Evolutionary conservation across 2,888 invertebrate genomes (phyloP).

Genomic region (Trisateles emortualis): DNA sequence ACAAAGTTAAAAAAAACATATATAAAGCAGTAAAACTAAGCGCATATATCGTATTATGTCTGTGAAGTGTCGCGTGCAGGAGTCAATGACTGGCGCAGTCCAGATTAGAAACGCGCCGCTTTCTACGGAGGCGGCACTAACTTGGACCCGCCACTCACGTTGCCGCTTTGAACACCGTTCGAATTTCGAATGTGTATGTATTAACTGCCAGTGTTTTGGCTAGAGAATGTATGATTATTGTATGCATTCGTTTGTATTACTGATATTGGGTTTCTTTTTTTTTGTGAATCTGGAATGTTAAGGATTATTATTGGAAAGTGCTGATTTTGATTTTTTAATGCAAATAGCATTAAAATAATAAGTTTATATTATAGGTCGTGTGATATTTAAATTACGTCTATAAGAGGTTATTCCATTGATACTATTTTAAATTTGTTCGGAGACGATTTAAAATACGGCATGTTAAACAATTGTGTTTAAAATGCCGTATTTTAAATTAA

Average conservation of each 20-base stretch:
- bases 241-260: too few species aligned
- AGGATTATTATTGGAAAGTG: too few species aligned
- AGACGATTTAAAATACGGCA: too few species aligned
- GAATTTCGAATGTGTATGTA: constrained; percentile 28
- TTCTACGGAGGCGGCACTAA: constrained; percentile 79
- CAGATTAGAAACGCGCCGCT: constrained; percentile 85
- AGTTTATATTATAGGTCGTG: too few species aligned
- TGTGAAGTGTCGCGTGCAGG: constrained; percentile 60
- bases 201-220: constrained; percentile 24
- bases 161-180: constrained; percentile 63
- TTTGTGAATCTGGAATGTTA: neutral
- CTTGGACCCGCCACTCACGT: constrained; percentile 62
- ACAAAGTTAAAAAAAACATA: neutral
- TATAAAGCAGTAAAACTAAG: constrained; percentile 1
- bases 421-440: too few species aligned
- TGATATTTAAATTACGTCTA: too few species aligned
- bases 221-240: neutral
- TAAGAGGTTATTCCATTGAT: too few species aligned
- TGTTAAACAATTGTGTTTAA: too few species aligned
- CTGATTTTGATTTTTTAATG: too few species aligned
- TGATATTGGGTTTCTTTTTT: too few species aligned
- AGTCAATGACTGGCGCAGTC: constrained; percentile 82
- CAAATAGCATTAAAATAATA: too few species aligned
- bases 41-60: constrained; percentile 15
- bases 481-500: too few species aligned